Conservation (phyloP, 2,113 vertebrate genomes). For the Odobenus rosmarus region DNA sequence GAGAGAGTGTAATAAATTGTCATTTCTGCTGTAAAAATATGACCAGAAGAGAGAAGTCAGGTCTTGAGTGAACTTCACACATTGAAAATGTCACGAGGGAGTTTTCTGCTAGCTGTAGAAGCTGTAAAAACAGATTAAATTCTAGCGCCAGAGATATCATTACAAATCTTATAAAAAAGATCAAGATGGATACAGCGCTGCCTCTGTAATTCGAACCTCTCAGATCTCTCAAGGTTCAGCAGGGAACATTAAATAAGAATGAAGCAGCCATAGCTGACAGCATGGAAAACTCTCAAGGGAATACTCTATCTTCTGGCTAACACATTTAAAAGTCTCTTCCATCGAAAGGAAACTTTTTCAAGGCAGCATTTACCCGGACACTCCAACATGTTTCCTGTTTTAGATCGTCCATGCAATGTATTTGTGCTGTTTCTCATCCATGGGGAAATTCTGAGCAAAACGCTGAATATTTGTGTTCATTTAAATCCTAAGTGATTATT, state of each 20-base stretch:
- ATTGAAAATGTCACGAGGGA: neutral
- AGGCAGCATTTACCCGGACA: too few species aligned
- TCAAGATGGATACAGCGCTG: too few species aligned
- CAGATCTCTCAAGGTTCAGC: neutral
- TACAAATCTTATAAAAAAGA: neutral
- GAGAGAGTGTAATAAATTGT: neutral
- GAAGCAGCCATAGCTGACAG: neutral
- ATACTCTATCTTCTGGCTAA: neutral
- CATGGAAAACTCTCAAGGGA: too few species aligned
- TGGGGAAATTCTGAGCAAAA: neutral
- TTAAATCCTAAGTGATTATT: too few species aligned
- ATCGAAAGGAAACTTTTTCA: neutral
- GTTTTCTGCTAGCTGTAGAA: neutral
- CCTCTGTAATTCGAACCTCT: neutral
- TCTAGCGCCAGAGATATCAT: neutral
- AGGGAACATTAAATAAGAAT: neutral
- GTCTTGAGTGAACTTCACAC: neutral
- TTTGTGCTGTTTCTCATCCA: neutral
- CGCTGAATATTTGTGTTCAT: neutral
- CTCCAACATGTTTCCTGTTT: neutral
- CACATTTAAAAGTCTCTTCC: neutral
- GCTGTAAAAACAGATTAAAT: conserved; percentile 36
- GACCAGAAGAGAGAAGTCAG: neutral
- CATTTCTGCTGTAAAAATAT: conserved; percentile 11
- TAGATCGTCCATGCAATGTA: fast-evolving